Base-by-base conservation (phyloP, 2,888 invertebrate species). In the Nowickia ferox region DNA sequence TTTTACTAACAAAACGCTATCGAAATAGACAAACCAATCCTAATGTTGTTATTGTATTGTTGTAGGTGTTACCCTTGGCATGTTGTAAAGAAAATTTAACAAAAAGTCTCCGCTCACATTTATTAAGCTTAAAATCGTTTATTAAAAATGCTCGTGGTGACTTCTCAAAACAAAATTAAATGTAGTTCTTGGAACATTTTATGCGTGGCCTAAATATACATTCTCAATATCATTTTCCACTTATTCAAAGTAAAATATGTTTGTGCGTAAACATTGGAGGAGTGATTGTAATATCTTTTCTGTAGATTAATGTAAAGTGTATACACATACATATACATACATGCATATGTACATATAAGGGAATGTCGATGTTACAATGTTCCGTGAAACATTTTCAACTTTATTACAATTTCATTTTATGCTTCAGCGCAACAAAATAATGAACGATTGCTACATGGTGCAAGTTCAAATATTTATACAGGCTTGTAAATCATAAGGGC, bases 391-490 rank as follows among this genome's bases (percentile, higher is more conserved):
- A 59, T n/a, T 79, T 9, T 48, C 57, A 72, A 46, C 22, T 65
- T 79, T 72, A 74, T 80, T 66, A 65, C 42, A 74, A 72, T 63
- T 72, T 55, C 19, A 65, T 72, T 72, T 66, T 57, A 80, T 66
- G 80, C 72, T 80, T 74, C 72, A 80, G 59, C 51, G 66, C 72
- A 19, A 42, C 19, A 51, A 65, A 46, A 72, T 55, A 59, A 74
- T 61, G 68, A 40, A 38, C 17, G 38, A 48, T 40, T 40, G 19
- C 13, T 66, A 30, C 30, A 30, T 30, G 15, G 48, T 48, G 48
- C 48, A 68, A 59, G 40, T 48, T 77, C 51, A 77, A 68, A 77
- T 77, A 77, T 77, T 77, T 77, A 77, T 40, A 48, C 46, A 30
- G 59, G 59, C 59, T 40, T 17, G 48, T 77, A 68, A 68, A 68